phyloP scores from a whole-genome alignment of 2,113 vertebrate genomes.

The Micronycteris hirsuta region DNA sequence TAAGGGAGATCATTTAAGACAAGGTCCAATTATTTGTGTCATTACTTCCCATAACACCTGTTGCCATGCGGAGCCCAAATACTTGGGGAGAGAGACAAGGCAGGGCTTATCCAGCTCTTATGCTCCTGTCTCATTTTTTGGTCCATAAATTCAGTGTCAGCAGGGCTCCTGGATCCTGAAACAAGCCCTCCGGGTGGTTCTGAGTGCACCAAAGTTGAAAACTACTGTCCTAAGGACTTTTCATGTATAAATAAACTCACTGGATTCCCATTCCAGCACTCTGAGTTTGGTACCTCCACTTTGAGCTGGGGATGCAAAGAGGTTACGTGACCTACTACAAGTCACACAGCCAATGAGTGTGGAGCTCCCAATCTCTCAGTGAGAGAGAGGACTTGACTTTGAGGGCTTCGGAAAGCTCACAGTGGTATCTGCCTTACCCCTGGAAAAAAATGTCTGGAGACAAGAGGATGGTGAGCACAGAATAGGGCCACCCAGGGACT shows the following conservation, averaged over 20 bases:
- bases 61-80: background rate
- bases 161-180: background rate
- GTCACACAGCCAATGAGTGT: background rate
- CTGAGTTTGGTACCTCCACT: background rate
- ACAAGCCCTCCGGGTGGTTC: background rate
- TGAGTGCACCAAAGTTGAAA: background rate
- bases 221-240: background rate
- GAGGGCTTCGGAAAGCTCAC: background rate
- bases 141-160: background rate
- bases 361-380: background rate
- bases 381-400: background rate
- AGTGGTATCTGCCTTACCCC: background rate
- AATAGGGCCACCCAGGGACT: background rate
- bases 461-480: background rate
- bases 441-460: background rate
- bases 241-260: background rate
- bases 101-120: background rate
- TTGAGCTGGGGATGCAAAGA: background rate
- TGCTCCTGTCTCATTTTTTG: background rate
- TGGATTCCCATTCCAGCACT: background rate
- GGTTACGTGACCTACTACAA: background rate
- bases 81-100: background rate
- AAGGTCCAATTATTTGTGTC: background rate
- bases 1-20: background rate
- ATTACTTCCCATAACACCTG: background rate